Evolutionary conservation across 2,888 invertebrate genomes (phyloP).

Genomic region (Pseudococcus longispinus): DNA sequence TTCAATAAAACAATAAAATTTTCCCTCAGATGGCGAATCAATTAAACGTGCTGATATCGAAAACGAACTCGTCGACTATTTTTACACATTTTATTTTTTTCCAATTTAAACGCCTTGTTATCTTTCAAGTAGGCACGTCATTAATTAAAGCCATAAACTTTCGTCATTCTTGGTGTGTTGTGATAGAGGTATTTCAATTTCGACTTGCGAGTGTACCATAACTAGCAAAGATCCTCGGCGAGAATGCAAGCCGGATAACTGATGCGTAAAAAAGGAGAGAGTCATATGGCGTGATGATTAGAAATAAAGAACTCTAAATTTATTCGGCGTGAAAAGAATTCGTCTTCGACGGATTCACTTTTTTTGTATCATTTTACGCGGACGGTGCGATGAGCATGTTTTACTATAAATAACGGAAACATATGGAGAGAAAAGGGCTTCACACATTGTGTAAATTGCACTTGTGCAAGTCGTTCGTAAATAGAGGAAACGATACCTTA

Average conservation of each 20-base stretch:
- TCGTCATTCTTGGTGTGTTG: neutral
- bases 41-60: neutral
- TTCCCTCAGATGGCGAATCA: neutral
- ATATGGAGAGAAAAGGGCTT: neutral
- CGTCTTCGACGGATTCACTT: neutral
- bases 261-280: neutral
- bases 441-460: neutral
- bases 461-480: neutral
- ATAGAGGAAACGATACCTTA: neutral
- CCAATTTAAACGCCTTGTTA: neutral
- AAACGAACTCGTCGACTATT: neutral
- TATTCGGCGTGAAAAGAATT: constrained; percentile 29
- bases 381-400: neutral
- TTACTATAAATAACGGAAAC: constrained; percentile 29
- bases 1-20: no score
- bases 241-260: neutral
- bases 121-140: neutral
- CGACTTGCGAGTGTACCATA: neutral
- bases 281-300: constrained; percentile 17
- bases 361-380: neutral
- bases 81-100: neutral
- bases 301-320: neutral
- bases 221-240: neutral
- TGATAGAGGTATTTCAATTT: neutral
- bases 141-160: constrained; percentile 24